Evolutionary conservation across 2,113 vertebrate species (phyloP).

Genomic region (Motacilla tschutschensis): DNA sequence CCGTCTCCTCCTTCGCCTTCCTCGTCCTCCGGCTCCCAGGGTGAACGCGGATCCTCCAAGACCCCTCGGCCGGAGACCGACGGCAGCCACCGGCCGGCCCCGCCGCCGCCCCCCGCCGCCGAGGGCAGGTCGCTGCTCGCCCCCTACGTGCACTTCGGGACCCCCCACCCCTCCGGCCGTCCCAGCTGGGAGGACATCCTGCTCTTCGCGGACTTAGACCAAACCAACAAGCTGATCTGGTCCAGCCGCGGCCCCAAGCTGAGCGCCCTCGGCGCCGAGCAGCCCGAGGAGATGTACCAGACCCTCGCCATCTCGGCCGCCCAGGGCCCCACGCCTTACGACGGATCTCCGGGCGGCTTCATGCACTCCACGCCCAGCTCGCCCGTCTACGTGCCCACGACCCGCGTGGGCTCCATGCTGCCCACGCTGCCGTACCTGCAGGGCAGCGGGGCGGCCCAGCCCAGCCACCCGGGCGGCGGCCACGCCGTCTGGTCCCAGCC

Average conservation of each 20-base stretch:
- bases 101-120: neutral
- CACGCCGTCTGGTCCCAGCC: slow-evolving; percentile 83
- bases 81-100: slow-evolving; percentile 43
- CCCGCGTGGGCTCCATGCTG: slow-evolving; percentile 91
- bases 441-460: slow-evolving; percentile 79
- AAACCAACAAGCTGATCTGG: slow-evolving; percentile 89
- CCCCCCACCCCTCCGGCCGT: slow-evolving; percentile 70
- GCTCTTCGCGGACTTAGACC: slow-evolving; percentile 93
- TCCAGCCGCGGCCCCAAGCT: slow-evolving; percentile 84
- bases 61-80: slow-evolving; percentile 54
- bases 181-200: slow-evolving; percentile 86
- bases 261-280: slow-evolving; percentile 74
- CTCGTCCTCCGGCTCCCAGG: slow-evolving; percentile 59
- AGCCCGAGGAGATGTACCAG: slow-evolving; percentile 93
- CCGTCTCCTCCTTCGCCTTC: slow-evolving; percentile 71
- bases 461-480: slow-evolving; percentile 81
- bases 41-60: slow-evolving; percentile 55
- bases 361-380: slow-evolving; percentile 91
- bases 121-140: slow-evolving; percentile 64
- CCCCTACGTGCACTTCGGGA: slow-evolving; percentile 78
- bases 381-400: slow-evolving; percentile 94
- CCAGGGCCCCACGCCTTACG: slow-evolving; percentile 85
- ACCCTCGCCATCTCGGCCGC: slow-evolving; percentile 89
- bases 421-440: slow-evolving; percentile 89
- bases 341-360: slow-evolving; percentile 83